Conservation (phyloP, 2,888 invertebrate species). For the Cacoxenus indagator region DNA sequence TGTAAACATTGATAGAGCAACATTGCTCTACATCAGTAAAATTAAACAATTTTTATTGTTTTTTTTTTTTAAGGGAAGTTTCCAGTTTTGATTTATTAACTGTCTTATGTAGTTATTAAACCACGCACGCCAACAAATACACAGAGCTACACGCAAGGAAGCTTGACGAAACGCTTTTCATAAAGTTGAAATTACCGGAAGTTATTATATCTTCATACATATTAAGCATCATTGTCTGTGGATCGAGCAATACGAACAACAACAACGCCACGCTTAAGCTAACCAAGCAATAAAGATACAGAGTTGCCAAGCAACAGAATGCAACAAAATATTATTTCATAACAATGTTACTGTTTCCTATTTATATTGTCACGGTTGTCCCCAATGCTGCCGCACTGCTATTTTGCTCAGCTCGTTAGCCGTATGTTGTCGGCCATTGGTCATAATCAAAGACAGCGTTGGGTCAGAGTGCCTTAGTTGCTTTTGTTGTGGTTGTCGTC, state of each 20-base stretch:
- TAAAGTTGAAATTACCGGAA: constrained; percentile 67
- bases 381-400: too few species aligned
- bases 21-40: neutral
- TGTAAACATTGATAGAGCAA: neutral
- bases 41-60: neutral
- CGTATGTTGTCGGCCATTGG: neutral
- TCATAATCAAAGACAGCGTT: neutral
- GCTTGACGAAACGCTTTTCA: constrained; percentile 35
- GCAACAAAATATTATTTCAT: constrained; percentile 25
- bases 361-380: neutral
- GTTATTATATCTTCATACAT: constrained; percentile 68
- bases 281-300: neutral
- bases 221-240: constrained; percentile 56
- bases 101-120: neutral
- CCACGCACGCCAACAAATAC: neutral
- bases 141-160: neutral
- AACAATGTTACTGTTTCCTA: constrained; percentile 17
- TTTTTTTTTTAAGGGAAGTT: neutral
- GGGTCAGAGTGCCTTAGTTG: neutral
- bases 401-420: neutral
- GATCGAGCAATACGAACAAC: neutral
- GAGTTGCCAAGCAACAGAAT: neutral
- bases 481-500: constrained; percentile 18
- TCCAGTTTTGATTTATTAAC: neutral
- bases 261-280: constrained; percentile 16